Percentiles rank a stretch among this genome's conserved stretches.
Conservation (phyloP, 2,888 invertebrate species). For the Idaea straminata region DNA sequence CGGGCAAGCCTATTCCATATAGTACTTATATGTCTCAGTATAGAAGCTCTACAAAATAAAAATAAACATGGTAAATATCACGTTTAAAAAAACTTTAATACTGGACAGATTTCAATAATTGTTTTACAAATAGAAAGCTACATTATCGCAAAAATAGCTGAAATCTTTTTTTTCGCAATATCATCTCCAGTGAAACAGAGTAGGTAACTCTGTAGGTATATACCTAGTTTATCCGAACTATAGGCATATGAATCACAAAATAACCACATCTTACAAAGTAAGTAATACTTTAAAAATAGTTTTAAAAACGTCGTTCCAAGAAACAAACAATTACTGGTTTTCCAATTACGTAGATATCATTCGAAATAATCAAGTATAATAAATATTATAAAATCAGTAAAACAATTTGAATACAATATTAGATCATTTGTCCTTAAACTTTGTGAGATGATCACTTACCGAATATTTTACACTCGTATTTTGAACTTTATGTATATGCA, state of each 20-base stretch:
- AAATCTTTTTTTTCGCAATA: no score
- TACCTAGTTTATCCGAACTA: not conserved
- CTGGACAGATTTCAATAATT: no score
- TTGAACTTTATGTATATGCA: slow-evolving; percentile 31
- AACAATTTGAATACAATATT: slow-evolving; percentile 32
- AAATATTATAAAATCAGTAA: slow-evolving; percentile 11
- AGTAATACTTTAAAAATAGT: not conserved
- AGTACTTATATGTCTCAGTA: no score
- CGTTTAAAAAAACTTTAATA: no score
- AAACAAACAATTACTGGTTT: slow-evolving; percentile 11
- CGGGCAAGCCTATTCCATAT: no score
- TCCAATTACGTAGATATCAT: slow-evolving; percentile 14
- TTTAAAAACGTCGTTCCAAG: slow-evolving; percentile 2
- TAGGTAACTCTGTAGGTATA: no score
- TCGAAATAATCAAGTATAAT: not conserved
- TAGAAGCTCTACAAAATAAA: no score
- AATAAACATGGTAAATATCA: no score
- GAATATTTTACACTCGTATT: slow-evolving; percentile 17
- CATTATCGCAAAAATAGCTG: no score
- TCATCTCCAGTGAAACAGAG: no score
- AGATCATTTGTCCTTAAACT: slow-evolving; percentile 58
- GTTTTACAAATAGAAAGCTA: no score
- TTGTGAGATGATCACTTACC: slow-evolving; percentile 49
- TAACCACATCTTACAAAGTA: not conserved
- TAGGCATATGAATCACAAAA: not conserved